These are phyloP conservation scores for Nothura maculosa DNA, from an alignment of 2,797 vertebrate genomes.

Conservation along the genomic window DNA sequence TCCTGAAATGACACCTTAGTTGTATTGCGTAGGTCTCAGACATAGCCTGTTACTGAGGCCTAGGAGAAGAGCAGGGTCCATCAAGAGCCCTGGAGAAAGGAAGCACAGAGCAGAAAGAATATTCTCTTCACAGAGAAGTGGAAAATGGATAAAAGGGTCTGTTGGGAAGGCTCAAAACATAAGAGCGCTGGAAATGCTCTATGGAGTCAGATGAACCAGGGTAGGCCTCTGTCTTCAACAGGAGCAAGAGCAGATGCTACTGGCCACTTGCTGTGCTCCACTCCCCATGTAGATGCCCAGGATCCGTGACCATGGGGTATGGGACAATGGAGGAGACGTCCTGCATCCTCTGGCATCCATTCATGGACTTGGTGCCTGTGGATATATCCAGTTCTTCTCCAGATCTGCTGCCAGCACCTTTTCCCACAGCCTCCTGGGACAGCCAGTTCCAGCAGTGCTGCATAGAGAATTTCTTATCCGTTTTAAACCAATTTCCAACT, in stretches of 20 bases:
- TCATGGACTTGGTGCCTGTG: not conserved
- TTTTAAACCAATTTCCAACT: not conserved
- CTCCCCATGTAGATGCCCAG: not conserved
- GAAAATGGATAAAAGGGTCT: not conserved
- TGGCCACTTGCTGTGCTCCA: not conserved
- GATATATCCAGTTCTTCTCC: not conserved
- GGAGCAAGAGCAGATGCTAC: not conserved
- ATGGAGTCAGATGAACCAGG: not conserved
- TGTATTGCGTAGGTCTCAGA: not conserved
- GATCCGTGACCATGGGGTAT: not conserved
- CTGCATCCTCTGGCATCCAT: not conserved
- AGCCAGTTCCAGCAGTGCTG: not conserved
- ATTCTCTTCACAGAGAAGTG: not conserved
- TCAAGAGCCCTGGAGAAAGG: not conserved
- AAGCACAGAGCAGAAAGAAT: not conserved
- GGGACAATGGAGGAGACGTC: not conserved
- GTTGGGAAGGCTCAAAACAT: not conserved
- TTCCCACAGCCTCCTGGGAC: not conserved
- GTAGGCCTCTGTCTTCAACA: rapidly evolving
- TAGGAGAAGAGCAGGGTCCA: not conserved
- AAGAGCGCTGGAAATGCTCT: not conserved
- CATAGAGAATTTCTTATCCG: not conserved
- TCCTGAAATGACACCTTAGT: not conserved
- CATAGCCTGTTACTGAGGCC: not conserved
- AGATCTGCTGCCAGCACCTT: rapidly evolving